phyloP scores from a whole-genome alignment of 1,140 invertebrate genomes.

The Heliothis subflexa region DNA sequence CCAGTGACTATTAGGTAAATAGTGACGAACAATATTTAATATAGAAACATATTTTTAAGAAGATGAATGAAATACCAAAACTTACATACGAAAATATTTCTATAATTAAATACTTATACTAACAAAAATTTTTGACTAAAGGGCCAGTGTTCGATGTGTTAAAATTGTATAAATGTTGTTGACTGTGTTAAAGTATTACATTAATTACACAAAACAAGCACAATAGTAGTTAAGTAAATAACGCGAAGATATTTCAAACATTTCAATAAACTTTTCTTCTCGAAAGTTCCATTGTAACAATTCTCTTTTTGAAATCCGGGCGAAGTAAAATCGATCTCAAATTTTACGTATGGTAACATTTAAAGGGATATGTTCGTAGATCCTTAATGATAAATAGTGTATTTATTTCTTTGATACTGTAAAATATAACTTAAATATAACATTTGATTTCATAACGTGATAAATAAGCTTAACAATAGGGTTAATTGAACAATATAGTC shows the following conservation, averaged over 20 bases:
- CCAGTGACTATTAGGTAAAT: conserved; percentile 53
- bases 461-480: not conserved
- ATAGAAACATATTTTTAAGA: conserved; percentile 44
- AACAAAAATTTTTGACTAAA: conserved; percentile 81
- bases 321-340: not conserved
- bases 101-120: conserved; percentile 84
- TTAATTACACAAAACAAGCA: conserved; percentile 56
- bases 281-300: not conserved
- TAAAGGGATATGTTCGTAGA: no score
- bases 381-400: no score
- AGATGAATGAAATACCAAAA: conserved; percentile 59
- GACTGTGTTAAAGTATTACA: conserved; percentile 47
- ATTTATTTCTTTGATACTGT: not conserved
- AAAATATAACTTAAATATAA: conserved; percentile 15
- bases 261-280: conserved; percentile 4
- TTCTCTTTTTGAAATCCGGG: not conserved
- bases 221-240: conserved; percentile 51
- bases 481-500: no score
- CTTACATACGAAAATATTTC: conserved; percentile 72
- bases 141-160: conserved; percentile 78
- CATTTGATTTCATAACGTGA: conserved; percentile 8
- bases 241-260: conserved; percentile 53
- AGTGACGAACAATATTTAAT: conserved; percentile 50
- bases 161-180: conserved; percentile 49
- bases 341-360: no score